Base-by-base conservation (phyloP, 2,797 vertebrate species). In the Sebastolobus alascanus region DNA sequence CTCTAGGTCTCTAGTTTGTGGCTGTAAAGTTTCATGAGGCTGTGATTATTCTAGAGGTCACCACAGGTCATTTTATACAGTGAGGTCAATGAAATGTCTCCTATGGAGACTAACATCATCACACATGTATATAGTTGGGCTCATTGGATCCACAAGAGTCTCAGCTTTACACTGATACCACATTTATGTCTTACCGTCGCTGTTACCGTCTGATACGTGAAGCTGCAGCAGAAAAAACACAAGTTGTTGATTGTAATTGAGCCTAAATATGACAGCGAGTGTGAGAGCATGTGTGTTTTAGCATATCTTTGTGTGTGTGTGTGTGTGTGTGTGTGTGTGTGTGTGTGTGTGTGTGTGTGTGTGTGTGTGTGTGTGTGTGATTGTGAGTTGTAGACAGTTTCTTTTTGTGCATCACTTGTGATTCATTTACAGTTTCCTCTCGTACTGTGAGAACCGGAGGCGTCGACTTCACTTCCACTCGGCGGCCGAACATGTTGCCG, bases 351-450 rank as follows among this genome's bases (percentile, higher is more conserved):
- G 4, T 38, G 75, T 9, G 67, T 43, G 58, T 25, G 10, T n/a
- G 56, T 18, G 6, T 60, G 25, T 38, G 8, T n/a, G 35, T 35
- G 38, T 27, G 74, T 20, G 73, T 27, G 35, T 43, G 35, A 2
- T 52, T 79, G 43, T 68, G 55, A 68, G 67, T 70, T 72, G 38
- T 7, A 61, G 38, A 71, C 79, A 66, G 16, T 52, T 56, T 72
- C 18, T 37, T 37, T 9, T n/a, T 80, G 70, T 74, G 40, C 55
- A 16, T 81, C 85, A 79, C 83, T 68, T 82, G 77, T 88, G 85
- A 92, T 84, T 90, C 84, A 90, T 92, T 91, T 92, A 85, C 90
- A 89, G 87, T 89, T 89, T 79, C n/a, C 79, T 80, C 84, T 70
- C 81, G 77, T 14, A 14, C 72, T 75, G 91, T 83, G 86, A 88